Base-by-base conservation (phyloP, 2,797 vertebrate species). In the Meriones psammophilus region DNA sequence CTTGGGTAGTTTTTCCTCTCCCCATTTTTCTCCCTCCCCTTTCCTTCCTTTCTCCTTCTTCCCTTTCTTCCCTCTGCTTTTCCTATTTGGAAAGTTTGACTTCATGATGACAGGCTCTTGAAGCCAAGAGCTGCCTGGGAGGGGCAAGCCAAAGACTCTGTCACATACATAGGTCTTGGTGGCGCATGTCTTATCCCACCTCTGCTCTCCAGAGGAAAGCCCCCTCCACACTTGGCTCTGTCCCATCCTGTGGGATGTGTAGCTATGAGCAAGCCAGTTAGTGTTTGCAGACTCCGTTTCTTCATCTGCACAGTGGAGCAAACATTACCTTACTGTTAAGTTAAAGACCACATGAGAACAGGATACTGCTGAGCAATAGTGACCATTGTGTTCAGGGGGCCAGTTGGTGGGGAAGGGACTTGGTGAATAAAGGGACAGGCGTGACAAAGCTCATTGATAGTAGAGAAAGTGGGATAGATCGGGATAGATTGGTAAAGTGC, bases 51-150 rank as follows among this genome's bases (percentile, higher is more conserved):
- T 4, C 69, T 24, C 22, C 33, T 2, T 77, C 4, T 30, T 24
- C 6, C 18, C 18, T 14, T 26, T 13, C 54, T 58, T 60, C 20
- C 22, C 50, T 30, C 71, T 77, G 77, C 81, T 88, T 96, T 94
- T 84, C 69, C 91, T 84, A 58, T 93, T 91, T 96, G 97, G 94
- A 96, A 97, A 97, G 86, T 94, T 95, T 96, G 95, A 95, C 86
- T 94, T 93, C 73, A 56, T 86, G 33, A 92, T 28, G 81, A 93
- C 24, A 20, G 73, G 80, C 28, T 60, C 13, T 77, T 64, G 9
- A 69, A 64, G 28, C 62, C 71, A 95, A 42, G n/a, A 79, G 36
- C 42, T 89, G 42, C 54, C 46, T 18, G 5, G 18, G 85, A 84
- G 46, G 66, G 81, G 20, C 17, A 46, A 68, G 62, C 78, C 46